Evolutionary conservation across 2,797 vertebrate species (phyloP), one percentile per base, ranked within the genome.

Genomic region (Danio kyathit): DNA sequence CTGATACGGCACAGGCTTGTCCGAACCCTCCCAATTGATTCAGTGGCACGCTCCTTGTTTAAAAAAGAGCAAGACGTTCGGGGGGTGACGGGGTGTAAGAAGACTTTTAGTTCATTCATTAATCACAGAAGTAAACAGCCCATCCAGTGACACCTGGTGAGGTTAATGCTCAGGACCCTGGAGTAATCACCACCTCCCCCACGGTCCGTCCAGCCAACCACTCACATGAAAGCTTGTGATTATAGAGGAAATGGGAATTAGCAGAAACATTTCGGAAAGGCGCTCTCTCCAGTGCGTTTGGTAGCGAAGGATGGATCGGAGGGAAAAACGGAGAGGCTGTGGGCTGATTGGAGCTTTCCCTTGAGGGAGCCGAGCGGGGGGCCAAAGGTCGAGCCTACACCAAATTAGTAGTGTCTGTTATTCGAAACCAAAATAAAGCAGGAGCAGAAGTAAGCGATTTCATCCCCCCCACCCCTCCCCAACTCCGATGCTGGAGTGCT

Each of bases 211-310:
- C 89, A 61, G 88, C 90, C 89, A 92, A 92, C 93, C 92, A 94
- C 93, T 95, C 94, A 95, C 94, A 94, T 95, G 93, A 95, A 96
- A 95, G 92, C 91, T 91, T 95, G 93, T 96, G 95, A 97, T 96
- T 97, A 94, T 95, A 92, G 96, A 96, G 95, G 96, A 97, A 97
- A 97, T 95, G 94, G 94, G 95, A 96, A 97, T 97, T 96, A 97
- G 93, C 94, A 96, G 95, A 93, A 95, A 96, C 94, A 93, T 93
- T 93, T 95, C 89, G 92, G 91, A 92, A 82, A 95, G 93, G 87
- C 88, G 76, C 92, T 84, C 92, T 92, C 92, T 92, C 90, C 91
- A 93, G 92, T 91, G 87, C 74, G 80, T 87, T 89, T 90, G 87
- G 87, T 90, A 91, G 91, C 87, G 87, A 84, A 84, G 88, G 81